Conservation (phyloP, 2,888 invertebrate genomes). For the Microchrysa polita region DNA sequence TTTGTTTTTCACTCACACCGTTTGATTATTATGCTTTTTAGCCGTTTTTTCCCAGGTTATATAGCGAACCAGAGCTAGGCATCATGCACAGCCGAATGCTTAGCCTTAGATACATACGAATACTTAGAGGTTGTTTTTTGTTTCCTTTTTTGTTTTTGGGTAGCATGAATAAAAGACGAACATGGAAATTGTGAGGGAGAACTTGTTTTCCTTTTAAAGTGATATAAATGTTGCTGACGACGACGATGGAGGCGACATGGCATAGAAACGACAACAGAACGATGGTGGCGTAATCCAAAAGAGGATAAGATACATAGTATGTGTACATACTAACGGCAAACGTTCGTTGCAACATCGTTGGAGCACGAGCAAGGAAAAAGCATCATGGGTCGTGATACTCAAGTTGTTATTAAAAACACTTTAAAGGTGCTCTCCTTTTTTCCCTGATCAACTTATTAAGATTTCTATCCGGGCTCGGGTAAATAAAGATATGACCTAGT, state of each 20-base stretch:
- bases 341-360: not conserved
- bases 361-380: not conserved
- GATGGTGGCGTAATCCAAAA: not conserved
- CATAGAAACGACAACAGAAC: not conserved
- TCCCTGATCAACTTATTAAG: slow-evolving; percentile 33
- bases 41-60: slow-evolving; percentile 10
- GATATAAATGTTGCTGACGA: slow-evolving; percentile 29
- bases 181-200: slow-evolving; percentile 25
- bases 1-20: slow-evolving; percentile 12
- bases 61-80: not conserved
- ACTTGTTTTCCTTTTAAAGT: slow-evolving; percentile 11
- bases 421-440: slow-evolving; percentile 16
- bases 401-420: slow-evolving; percentile 35
- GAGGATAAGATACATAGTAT: slow-evolving; percentile 20
- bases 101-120: not conserved
- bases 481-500: slow-evolving; percentile 14
- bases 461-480: slow-evolving; percentile 25
- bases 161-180: slow-evolving; percentile 32
- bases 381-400: slow-evolving; percentile 15
- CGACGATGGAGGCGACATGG: slow-evolving; percentile 5
- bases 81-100: not conserved
- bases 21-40: slow-evolving; percentile 9
- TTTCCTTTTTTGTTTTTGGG: not conserved
- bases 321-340: not conserved
- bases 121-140: too few relatives aligned